phyloP scores from a whole-genome alignment of 2,888 invertebrate species.

The Argyresthia goedartella region DNA sequence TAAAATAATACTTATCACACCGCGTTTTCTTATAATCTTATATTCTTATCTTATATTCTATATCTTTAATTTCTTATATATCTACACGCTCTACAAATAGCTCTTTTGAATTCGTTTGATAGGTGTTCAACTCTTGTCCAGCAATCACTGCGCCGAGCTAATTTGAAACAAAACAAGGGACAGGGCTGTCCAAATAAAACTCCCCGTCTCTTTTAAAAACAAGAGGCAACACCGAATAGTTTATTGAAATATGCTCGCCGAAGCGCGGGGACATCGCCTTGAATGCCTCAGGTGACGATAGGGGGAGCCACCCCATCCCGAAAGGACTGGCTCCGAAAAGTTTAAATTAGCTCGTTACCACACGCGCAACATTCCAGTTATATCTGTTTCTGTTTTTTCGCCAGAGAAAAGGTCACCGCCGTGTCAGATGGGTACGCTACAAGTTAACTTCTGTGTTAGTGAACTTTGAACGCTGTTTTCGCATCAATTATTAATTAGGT shows the following conservation, averaged over 20 bases:
- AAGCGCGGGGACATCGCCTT: constrained; percentile 35
- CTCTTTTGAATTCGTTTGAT: too few species aligned
- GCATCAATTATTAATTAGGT: constrained; percentile 53
- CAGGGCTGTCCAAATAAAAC: constrained; percentile 9
- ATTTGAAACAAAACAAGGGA: not conserved
- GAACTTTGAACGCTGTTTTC: constrained; percentile 37
- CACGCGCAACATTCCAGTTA: constrained; percentile 54
- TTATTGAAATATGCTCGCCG: constrained; percentile 44
- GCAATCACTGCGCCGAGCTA: not conserved
- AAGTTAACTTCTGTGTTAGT: constrained; percentile 46
- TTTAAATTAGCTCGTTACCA: constrained; percentile 71
- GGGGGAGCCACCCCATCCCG: constrained; percentile 34
- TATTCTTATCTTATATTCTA: too few species aligned
- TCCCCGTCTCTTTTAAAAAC: not conserved
- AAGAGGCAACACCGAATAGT: constrained; percentile 21
- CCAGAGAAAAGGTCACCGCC: constrained; percentile 47
- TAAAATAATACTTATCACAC: too few species aligned
- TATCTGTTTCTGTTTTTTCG: constrained; percentile 58
- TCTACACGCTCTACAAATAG: too few species aligned
- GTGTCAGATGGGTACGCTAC: constrained; percentile 4
- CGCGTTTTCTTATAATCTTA: too few species aligned
- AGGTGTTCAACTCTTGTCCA: too few species aligned
- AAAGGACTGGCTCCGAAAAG: constrained; percentile 40
- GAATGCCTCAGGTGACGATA: constrained; percentile 54
- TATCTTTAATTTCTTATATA: too few species aligned